Evolutionary conservation across 2,797 vertebrate species (phyloP), one percentile per base, ranked within the genome.

Genomic region (Todus mexicanus): DNA sequence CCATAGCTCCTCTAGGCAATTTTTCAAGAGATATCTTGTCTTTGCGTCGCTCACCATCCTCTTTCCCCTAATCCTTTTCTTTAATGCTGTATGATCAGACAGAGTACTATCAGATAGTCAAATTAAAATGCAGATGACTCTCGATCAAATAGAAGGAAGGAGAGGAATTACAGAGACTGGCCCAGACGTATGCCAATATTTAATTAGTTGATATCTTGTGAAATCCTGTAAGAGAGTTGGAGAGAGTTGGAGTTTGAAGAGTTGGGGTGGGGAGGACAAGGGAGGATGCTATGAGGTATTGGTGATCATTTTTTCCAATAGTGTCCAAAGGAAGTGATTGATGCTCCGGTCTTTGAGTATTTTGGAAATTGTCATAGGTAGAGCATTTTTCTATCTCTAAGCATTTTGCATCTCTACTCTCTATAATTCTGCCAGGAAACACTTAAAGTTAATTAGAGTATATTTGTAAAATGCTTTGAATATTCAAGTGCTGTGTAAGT

Each of bases 381-480:
- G 54, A 85, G 8, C 15, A 54, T 57, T 93, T 85, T 92, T 80
- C 71, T 63, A 12, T 68, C 51, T 73, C 60, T 60, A 77, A 82
- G 66, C 18, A 57, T 68, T 87, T 93, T 80, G 33, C 66, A 64
- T 43, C 60, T 79, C 83, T 87, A 42, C 43, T 76, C 65, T 90
- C 57, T 91, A 37, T 82, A 54, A 63, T 87, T 82, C 73, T 96
- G 82, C 91, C 91, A 93, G 79, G 37, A 89, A 89, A 64, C 37
- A 84, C 70, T 91, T 54, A 54, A 70, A 87, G 56, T 72, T 95
- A 92, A 91, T 89, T 82, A 87, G 63, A 87, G 65, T 63, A 68
- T 91, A 89, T 95, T 89, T 80, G 63, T 85, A 92, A 95, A 94
- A 54, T 2, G 14, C 59, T 87, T 85, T 76, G 72, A 94, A 92